Evolutionary conservation across 2,888 invertebrate genomes (phyloP), one percentile per base, ranked within the genome.

Genomic region (Andrena haemorrhoa): DNA sequence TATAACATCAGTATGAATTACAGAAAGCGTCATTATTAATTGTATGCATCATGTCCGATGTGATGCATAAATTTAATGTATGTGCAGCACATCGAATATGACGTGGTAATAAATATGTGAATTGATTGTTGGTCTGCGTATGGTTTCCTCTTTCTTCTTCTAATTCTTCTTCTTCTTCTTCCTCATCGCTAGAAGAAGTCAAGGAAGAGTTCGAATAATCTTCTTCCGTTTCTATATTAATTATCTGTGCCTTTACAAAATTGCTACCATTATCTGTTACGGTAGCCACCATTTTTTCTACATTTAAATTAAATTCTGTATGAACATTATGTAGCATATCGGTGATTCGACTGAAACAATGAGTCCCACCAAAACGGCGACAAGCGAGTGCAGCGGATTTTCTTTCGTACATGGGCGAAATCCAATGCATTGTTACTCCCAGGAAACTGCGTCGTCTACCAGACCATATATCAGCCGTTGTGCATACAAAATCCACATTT

Each of bases 81-180:
- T 47, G 47, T n/a, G 49, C 49, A n/a, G 49, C 49, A 49, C 49
- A 49, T 49, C 49, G 49, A 49, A 49, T n/a, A n/a, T 49, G 49
- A 16, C 49, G 12, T 49, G 49, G 49, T 49, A 49, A 49, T 49
- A 49, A n/a, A 49, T 49, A 49, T 49, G 4, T n/a, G 4, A 49
- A 3, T 49, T 35, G 35, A 35, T 35, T 8, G 35, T 35, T 35
- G 35, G 35, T 35, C 35, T 35, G 35, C 10, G 10, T 35, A 35
- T 35, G 35, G 35, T 49, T n/a, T n/a, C 6, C 49, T n/a, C n/a
- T 49, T 49, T 49, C 49, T 51, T n/a, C 51, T 20, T 51, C 51
- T 51, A n/a, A 16, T 51, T 51, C 51, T 20, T 51, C 51, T 51
- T 2, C 51, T 51, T 51, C 51, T n/a, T n/a, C 6, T 51, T 51